Evolutionary conservation across 2,888 invertebrate species (phyloP), one percentile per base, ranked within the genome.

Genomic region (Aporophyla lueneburgensis): DNA sequence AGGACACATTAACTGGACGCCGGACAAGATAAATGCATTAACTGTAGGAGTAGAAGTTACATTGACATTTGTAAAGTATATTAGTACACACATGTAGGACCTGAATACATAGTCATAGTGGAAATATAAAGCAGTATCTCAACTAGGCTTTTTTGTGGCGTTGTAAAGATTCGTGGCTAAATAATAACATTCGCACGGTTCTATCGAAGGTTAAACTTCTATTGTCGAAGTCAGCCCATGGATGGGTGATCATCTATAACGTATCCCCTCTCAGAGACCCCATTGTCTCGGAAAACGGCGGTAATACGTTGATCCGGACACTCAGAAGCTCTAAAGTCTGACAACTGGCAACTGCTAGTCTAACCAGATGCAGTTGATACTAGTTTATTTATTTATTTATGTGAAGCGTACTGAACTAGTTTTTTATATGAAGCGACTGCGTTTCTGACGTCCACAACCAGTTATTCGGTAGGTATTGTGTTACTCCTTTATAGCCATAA

Each of bases 1-100:
- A 70, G 76, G 46, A 54, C 49, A 74, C 54, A 66, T 81, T 73
- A 80, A 66, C 65, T 63, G 33, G 54, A 24, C 75, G 49, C 51
- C 4, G 49, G 69, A 85, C 82, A 85, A 72, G 85, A 85, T 69
- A 81, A 83, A 81, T 62, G 76, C 85, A 85, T 83, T 83, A 85
- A 51, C 67, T 14, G 43, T 63, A 46, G 27, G 5, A 10, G 58
- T 43, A 72, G 1, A 78, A 63, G 54, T 49, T 46, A 54, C 21
- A 67, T 66, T 14, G 66, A 66, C 53, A 33, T 33, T 33, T 33
- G 3, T 33, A 33, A 33, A 3, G 33, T 33, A 33, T 33, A 33
- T 33, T 33, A 33, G 33, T 33, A 49, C 72, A 54, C 59, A 76
- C 7, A 76, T 71, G 27, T 54, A 10, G 14, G 27, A 61, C 43